These are phyloP conservation scores for Amphimedon queenslandica DNA, from an alignment of 37 sponge, comb jelly and placozoan genomes.

Conservation along the genomic window DNA sequence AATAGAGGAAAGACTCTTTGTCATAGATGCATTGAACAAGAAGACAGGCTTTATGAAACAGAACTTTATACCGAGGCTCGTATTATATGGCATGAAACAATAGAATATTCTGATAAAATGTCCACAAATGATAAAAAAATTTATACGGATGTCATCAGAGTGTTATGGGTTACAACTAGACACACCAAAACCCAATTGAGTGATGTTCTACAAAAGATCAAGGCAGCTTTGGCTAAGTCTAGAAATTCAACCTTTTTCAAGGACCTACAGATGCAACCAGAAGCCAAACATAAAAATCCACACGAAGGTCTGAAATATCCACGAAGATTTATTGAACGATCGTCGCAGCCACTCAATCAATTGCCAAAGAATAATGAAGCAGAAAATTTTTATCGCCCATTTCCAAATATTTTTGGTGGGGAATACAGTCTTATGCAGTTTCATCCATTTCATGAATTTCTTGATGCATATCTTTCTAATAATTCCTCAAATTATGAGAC, in stretches of 20 bases:
- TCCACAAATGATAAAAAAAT: neutral
- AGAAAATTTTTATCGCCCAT: neutral
- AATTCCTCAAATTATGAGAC: neutral
- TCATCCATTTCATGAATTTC: neutral
- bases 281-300: neutral
- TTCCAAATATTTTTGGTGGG: neutral
- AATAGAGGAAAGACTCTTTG: neutral
- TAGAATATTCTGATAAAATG: neutral
- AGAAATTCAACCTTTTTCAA: neutral
- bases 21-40: neutral
- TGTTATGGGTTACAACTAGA: neutral
- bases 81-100: neutral
- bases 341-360: too few species aligned
- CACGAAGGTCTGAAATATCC: too few species aligned
- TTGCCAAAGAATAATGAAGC: too few species aligned
- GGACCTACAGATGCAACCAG: too few species aligned
- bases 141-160: neutral
- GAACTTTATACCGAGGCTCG: neutral
- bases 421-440: neutral
- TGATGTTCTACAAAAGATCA: neutral
- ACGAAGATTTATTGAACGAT: too few species aligned
- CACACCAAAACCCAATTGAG: neutral
- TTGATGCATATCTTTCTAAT: neutral
- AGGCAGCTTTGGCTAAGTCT: neutral
- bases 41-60: neutral